A percentile compares a stretch with the other conserved stretches of the same genome.
These are phyloP conservation scores for Scomber scombrus DNA, from an alignment of 2,113 vertebrate genomes.

Conservation along the genomic window DNA sequence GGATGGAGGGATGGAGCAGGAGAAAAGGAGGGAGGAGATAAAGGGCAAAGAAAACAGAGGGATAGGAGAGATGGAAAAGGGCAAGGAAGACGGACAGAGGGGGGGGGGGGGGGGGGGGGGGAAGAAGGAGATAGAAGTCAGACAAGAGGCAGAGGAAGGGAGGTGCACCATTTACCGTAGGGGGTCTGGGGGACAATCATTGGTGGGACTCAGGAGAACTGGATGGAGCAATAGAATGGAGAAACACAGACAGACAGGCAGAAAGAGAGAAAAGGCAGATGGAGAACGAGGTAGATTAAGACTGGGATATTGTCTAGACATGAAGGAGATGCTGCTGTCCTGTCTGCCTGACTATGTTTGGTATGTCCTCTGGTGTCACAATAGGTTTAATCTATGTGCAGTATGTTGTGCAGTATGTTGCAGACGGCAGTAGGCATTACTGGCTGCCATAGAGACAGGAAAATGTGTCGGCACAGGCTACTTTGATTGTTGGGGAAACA, in stretches of 20 bases:
- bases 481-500: background rate
- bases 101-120: too few species aligned
- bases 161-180: background rate
- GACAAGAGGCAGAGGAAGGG: background rate
- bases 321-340: conserved; percentile 14
- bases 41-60: conserved; percentile 22
- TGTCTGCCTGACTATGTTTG: conserved; percentile 25
- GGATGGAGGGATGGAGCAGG: conserved; percentile 25
- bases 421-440: background rate
- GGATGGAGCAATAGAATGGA: conserved; percentile 16
- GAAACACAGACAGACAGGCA: background rate
- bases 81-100: background rate
- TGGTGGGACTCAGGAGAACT: conserved; percentile 17
- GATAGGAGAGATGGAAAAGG: conserved; percentile 29
- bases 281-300: background rate
- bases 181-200: conserved; percentile 20
- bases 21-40: background rate
- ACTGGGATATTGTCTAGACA: conserved; percentile 27
- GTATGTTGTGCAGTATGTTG: conserved; percentile 11
- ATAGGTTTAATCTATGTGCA: conserved; percentile 46
- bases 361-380: conserved; percentile 57
- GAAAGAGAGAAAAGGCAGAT: background rate
- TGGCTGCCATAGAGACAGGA: background rate
- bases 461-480: background rate
- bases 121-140: conserved; percentile 1